A percentile compares a stretch with the other conserved stretches of the same genome.
These are phyloP conservation scores for Prunella strophiata DNA, from an alignment of 2,797 vertebrate genomes.

Conservation along the genomic window DNA sequence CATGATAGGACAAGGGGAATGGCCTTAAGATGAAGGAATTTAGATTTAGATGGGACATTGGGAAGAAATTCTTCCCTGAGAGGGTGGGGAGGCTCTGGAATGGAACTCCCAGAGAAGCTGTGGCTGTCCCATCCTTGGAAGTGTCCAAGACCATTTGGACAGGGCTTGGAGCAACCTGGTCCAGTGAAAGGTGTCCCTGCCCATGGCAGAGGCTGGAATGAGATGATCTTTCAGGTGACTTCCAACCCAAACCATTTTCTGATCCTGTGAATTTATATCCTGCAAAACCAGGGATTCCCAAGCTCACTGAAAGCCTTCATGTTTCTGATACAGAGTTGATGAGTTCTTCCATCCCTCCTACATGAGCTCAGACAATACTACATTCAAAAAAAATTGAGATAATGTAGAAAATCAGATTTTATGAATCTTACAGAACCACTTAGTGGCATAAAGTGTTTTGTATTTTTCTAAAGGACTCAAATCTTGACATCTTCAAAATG, in stretches of 20 bases:
- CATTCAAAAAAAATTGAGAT: neutral
- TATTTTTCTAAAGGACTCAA: neutral
- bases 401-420: neutral
- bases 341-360: neutral
- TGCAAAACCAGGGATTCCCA: neutral
- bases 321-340: accelerated
- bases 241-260: neutral
- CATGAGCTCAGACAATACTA: neutral
- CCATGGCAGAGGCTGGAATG: neutral
- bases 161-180: neutral
- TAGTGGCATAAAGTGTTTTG: neutral
- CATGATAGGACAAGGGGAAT: neutral
- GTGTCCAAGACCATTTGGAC: neutral
- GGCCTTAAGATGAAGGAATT: neutral
- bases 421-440: neutral
- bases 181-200: neutral
- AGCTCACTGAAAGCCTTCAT: neutral
- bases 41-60: neutral
- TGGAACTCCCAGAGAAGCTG: neutral
- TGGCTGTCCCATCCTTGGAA: neutral
- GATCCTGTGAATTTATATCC: neutral
- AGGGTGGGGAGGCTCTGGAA: accelerated
- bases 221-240: neutral
- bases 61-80: neutral
- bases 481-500: slow-evolving; percentile 17